phyloP scores from a whole-genome alignment of 1,140 invertebrate species.

The Aradophagus sp. region DNA sequence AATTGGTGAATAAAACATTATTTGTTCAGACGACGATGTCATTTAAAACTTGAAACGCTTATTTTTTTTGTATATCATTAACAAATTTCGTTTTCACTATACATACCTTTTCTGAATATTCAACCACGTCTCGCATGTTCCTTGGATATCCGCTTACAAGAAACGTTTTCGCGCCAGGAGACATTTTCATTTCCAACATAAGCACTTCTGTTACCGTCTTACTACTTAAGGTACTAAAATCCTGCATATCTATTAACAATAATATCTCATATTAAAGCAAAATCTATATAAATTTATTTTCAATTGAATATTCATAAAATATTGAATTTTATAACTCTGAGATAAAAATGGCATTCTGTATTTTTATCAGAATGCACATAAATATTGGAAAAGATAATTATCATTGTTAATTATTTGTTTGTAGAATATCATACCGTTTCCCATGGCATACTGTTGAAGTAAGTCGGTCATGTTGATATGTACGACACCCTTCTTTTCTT shows the following conservation, averaged over 20 bases:
- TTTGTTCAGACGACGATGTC: too few relatives aligned
- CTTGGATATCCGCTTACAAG: conserved; percentile 96
- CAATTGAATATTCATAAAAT: conserved; percentile 8
- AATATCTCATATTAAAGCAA: too few relatives aligned
- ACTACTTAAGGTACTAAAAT: conserved; percentile 87
- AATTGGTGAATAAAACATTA: background rate
- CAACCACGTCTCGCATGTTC: conserved; percentile 91
- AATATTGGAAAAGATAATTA: too few relatives aligned
- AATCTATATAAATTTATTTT: conserved; percentile 11
- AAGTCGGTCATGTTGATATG: conserved; percentile 95
- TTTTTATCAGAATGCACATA: too few relatives aligned
- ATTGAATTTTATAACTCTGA: too few relatives aligned
- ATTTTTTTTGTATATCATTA: too few relatives aligned
- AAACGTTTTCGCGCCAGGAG: conserved; percentile 91
- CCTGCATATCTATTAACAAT: conserved; percentile 91
- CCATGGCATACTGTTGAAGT: conserved; percentile 89
- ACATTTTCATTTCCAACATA: conserved; percentile 95
- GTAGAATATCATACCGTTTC: conserved; percentile 79
- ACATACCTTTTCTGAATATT: conserved; percentile 90
- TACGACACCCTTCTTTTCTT: conserved; percentile 86
- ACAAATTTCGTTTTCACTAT: background rate
- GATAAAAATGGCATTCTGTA: background rate
- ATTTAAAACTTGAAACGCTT: too few relatives aligned
- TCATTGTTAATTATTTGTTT: too few relatives aligned
- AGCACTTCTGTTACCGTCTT: conserved; percentile 91